Evolutionary conservation across 2,797 vertebrate genomes (phyloP), one percentile per base, ranked within the genome.

Genomic region (Sciurus carolinensis): DNA sequence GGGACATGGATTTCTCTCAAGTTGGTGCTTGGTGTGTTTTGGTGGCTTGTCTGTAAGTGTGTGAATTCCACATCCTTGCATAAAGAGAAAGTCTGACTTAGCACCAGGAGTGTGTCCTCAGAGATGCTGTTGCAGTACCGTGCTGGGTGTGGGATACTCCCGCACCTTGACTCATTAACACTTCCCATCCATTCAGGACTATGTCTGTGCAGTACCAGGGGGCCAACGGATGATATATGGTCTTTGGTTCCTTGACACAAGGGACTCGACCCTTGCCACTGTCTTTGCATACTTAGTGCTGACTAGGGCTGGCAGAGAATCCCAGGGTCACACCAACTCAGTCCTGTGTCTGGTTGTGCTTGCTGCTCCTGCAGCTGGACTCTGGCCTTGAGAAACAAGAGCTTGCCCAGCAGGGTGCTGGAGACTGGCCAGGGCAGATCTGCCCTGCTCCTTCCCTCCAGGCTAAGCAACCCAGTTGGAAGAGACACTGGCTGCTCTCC

Each of bases 101-200:
- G 39, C 14, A 4, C n/a, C 7, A 0, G 22, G n/a, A 20, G 26
- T 22, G 24, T 17, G 15, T 64, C 24, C 86, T 66, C 83, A 13
- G 54, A 33, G 77, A 17, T 42, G 87, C 67, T 85, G 24, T 67
- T 5, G 15, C 9, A 12, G 89, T 11, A 1, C 15, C 26, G 54
- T 5, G 2, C 24, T 20, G 52, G 36, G 15, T 30, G 0, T 28
- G 0, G 6, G 62, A 17, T 33, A 9, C 36, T 20, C 7, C 66
- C 15, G 0, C 33, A 2, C 36, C 59, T 80, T 67, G 1, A 59
- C 71, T 33, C 9, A 1, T 15, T 20, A 18, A 47, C 24, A 33
- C 64, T 44, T 67, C 7, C 2, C 1, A 1, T n/a, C 28, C n/a
- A 8, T 47, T 69, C 22, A 22, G 52, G 62, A 36, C 9, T 5